Evolutionary conservation across 1,140 invertebrate genomes (phyloP).

Genomic region (Hyphantria cunea): DNA sequence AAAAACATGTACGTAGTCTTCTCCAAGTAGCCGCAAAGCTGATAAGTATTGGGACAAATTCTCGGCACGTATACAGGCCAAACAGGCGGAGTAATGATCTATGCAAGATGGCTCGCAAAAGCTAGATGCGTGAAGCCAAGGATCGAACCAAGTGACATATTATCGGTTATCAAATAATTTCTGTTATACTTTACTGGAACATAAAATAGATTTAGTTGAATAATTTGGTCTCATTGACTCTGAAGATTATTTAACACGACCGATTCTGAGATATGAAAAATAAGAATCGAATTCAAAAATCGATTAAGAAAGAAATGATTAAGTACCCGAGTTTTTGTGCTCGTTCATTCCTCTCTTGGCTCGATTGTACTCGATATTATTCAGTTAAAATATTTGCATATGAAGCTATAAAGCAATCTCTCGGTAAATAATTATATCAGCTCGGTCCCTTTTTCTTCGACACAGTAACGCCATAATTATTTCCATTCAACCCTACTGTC

Average conservation of each 20-base stretch:
- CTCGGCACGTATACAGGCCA: too few relatives aligned
- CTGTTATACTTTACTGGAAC: constrained; percentile 31
- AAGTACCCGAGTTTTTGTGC: constrained; percentile 57
- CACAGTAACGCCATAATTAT: constrained; percentile 56
- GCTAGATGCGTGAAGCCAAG: too few relatives aligned
- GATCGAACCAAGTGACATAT: too few relatives aligned
- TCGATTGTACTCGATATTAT: constrained; percentile 40
- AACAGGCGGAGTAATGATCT: too few relatives aligned
- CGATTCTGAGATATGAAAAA: constrained; percentile 54
- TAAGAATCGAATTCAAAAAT: constrained; percentile 65
- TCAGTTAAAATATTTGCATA: constrained; percentile 56
- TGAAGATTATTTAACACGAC: constrained; percentile 52
- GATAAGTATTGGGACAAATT: too few relatives aligned
- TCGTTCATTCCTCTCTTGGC: constrained; percentile 31
- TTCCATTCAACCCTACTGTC: constrained; percentile 52
- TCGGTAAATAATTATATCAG: constrained; percentile 66
- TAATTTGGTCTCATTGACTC: constrained; percentile 56
- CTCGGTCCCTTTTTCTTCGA: constrained; percentile 50
- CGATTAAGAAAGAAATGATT: constrained; percentile 72
- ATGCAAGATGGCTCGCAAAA: too few relatives aligned
- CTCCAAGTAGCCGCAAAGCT: too few relatives aligned
- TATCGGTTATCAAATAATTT: too few relatives aligned
- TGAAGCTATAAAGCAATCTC: constrained; percentile 60
- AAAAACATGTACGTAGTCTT: too few relatives aligned
- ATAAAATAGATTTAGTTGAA: constrained; percentile 44